Evolutionary conservation across 2,888 invertebrate species (phyloP), one percentile per base, ranked within the genome.

Genomic region (Elaeidobius kamerunicus): DNA sequence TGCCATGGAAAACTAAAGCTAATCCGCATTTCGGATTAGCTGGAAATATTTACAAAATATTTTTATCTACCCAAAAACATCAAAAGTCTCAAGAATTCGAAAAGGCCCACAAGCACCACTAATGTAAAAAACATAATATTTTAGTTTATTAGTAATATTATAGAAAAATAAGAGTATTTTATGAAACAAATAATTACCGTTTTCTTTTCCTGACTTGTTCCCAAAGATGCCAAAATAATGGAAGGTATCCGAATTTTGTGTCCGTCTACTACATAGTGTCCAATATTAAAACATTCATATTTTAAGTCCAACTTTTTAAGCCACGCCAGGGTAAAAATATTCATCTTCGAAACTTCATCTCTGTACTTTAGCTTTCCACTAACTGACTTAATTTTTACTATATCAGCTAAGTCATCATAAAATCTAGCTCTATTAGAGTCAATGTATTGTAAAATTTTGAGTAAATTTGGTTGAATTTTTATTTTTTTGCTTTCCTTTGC

Each of bases 241-340:
- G 69, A 65, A 2, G 76, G 75, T 40, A 73, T 62, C 51, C 68
- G 65, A 2, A 69, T 61, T 54, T 63, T 67, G 36, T 72, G 64
- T 7, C 69, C 71, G 16, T 70, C 61, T 2, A 67, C 23, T 48
- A 63, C 57, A 55, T 68, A 69, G 53, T 50, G 63, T 0, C 73
- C 73, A 35, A 73, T 68, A 52, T 73, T 65, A 46, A 71, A 72
- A 45, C 70, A 67, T 60, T 74, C 73, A 47, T 70, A 71, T 36
- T 67, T 67, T n/a, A 75, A 66, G 9, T 70, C 70, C 34, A 75
- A 59, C 51, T 66, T 67, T 14, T 65, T 67, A 51, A 76, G 63
- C 68, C 75, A 75, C 4, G 58, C 55, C 59, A 71, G 69, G 12
- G 69, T 61, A 61, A 72, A 72, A 42, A 66, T 65, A 23, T 72